Percentiles rank a stretch among this genome's conserved stretches.
phyloP scores from a whole-genome alignment of 2,888 invertebrate species.

The Lamproptera curius region DNA sequence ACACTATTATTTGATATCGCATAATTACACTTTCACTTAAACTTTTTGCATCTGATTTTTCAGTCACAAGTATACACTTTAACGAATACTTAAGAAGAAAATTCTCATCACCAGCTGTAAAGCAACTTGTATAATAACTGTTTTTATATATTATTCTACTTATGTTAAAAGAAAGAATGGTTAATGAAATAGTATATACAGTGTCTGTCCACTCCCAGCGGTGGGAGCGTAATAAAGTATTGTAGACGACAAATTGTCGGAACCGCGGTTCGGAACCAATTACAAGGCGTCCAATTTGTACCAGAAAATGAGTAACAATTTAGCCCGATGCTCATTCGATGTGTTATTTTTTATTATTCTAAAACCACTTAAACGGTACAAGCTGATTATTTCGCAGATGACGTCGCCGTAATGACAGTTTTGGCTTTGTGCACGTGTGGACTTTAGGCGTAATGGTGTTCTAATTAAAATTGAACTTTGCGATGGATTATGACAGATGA shows the following conservation, averaged over 20 bases:
- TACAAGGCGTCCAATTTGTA: constrained; percentile 43
- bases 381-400: background rate
- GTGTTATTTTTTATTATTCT: constrained; percentile 1
- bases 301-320: constrained; percentile 40
- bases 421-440: constrained; percentile 1
- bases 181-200: no score
- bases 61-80: no score
- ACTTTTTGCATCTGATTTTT: no score
- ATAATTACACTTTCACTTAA: no score
- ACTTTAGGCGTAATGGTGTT: no score
- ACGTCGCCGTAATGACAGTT: background rate
- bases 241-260: constrained; percentile 31
- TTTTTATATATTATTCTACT: no score
- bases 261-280: constrained; percentile 42
- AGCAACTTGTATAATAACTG: no score
- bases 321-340: constrained; percentile 20
- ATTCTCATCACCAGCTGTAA: no score
- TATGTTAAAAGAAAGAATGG: no score
- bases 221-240: constrained; percentile 38
- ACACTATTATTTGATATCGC: no score
- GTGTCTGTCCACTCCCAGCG: constrained; percentile 34
- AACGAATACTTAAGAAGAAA: no score
- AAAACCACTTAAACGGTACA: background rate
- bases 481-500: background rate
- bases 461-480: background rate